Evolutionary conservation across 2,113 vertebrate species (phyloP), one percentile per base, ranked within the genome.

Genomic region (Chascanopsetta lugubris): DNA sequence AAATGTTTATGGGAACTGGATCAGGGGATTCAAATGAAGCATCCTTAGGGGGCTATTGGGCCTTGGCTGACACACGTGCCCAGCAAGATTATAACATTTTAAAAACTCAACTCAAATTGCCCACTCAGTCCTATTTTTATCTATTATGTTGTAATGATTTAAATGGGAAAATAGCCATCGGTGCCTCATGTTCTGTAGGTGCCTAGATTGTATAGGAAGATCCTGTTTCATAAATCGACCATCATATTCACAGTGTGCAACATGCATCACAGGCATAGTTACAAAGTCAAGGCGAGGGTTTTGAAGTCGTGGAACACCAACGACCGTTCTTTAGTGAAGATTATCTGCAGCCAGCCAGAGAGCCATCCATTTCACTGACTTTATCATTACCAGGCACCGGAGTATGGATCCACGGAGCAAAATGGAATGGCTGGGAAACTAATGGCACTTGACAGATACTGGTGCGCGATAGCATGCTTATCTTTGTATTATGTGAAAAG

Each of bases 361-460:
- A 83, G 72, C 69, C 66, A 88, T 92, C 77, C 73, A 83, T 88
- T 90, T 79, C 84, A 87, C 62, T 79, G 85, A 89, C 84, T 90
- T 89, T 84, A 87, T 87, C 73, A 63, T 87, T 84, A 85, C 68
- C 32, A 80, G 77, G 79, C 77, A 72, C 59, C n/a, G 36, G 69
- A 69, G 69, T 85, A 80, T 81, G 69, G 82, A 87, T 87, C 69
- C 64, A 63, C 77, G 46, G 32, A 68, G 79, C 22, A 40, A 88
- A 90, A 90, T 86, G 75, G 79, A 84, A 88, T 77, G 50, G 73
- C 81, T 50, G 81, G 61, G 65, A 85, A 89, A 84, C 77, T 88
- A 89, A 90, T 88, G 88, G 73, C 79, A 89, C 87, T 91, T 82
- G 79, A 87, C 84, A 83, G 80, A 88, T 86, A 82, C 73, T 83